Evolutionary conservation across 2,113 vertebrate genomes (phyloP), one percentile per base, ranked within the genome.

Genomic region (Laticauda colubrina): DNA sequence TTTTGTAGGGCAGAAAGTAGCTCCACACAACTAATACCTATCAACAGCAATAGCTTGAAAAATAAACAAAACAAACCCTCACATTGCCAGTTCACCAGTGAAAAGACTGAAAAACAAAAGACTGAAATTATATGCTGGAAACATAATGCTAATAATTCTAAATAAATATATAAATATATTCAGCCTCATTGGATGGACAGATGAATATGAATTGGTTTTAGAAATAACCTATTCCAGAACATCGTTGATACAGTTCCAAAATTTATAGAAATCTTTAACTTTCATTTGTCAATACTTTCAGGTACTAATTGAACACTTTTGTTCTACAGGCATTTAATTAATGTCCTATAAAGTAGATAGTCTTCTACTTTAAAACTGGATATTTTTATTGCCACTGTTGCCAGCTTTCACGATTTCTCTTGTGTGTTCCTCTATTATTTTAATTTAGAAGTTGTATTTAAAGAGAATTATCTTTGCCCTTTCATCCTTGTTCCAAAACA

Each of bases 401-500:
- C 34, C 69, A 81, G 34, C 18, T 81, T 81, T 81, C 75, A 43
- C 20, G 34, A 81, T 81, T 81, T 43, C 34, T 81, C 34, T 81
- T 43, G 43, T 43, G 34, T 81, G 7, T 81, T 81, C 43, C 18
- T 81, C 21, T 43, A 21, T 43, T 43, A 81, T 89, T 45, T 61
- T 61, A 21, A 51, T 51, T 64, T 51, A 90, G 24, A 48, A 48
- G 43, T 90, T 15, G 69, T 81, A 81, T 43, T 81, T 81, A 85
- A 89, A 92, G 39, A 45, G 61, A 29, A 85, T 89, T 75, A 51
- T 92, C 11, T 6, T 89, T 5, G 23, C 53, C n/a, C 12, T 53
- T 57, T 23, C 75, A 87, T 64, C 34, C 54, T 90, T n/a, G 9
- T 87, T 94, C 54, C 54, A 94, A 91, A 93, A 94, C 61, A 21